These are phyloP conservation scores for Morone chrysops DNA, from an alignment of 2,113 vertebrate genomes.

Conservation along the genomic window DNA sequence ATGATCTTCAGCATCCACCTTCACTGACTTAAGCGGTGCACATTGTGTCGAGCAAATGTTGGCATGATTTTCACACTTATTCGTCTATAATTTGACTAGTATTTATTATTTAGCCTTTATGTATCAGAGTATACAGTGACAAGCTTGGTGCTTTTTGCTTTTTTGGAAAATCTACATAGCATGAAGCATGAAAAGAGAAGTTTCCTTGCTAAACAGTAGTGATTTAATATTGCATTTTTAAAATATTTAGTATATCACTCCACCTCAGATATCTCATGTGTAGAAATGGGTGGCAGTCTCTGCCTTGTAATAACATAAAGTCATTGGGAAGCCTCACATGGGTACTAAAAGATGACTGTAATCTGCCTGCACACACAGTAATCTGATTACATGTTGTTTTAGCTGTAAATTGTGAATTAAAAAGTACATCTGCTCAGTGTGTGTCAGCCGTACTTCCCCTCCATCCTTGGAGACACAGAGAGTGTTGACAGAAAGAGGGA, in stretches of 20 bases:
- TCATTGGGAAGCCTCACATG: background rate
- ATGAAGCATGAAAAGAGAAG: background rate
- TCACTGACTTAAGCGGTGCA: background rate
- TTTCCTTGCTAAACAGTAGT: background rate
- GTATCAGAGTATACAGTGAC: background rate
- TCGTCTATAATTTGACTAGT: constrained; percentile 3
- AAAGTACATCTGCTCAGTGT: constrained; percentile 10
- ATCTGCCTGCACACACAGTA: constrained; percentile 13
- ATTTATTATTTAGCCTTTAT: constrained; percentile 34
- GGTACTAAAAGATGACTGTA: background rate
- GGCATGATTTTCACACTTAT: constrained; percentile 10
- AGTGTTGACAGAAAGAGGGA: constrained; percentile 40
- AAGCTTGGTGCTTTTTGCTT: background rate
- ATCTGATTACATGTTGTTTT: constrained; percentile 34
- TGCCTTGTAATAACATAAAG: background rate
- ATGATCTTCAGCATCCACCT: constrained; percentile 13
- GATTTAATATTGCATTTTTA: background rate
- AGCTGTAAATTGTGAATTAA: constrained; percentile 9
- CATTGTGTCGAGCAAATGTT: background rate
- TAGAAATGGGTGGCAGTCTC: background rate
- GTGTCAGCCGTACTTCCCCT: constrained; percentile 11
- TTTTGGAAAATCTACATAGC: constrained; percentile 1
- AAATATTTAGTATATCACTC: background rate
- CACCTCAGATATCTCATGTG: background rate
- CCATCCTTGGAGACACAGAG: background rate